phyloP scores from a whole-genome alignment of 2,888 invertebrate species.

The Slavum lentiscoides region DNA sequence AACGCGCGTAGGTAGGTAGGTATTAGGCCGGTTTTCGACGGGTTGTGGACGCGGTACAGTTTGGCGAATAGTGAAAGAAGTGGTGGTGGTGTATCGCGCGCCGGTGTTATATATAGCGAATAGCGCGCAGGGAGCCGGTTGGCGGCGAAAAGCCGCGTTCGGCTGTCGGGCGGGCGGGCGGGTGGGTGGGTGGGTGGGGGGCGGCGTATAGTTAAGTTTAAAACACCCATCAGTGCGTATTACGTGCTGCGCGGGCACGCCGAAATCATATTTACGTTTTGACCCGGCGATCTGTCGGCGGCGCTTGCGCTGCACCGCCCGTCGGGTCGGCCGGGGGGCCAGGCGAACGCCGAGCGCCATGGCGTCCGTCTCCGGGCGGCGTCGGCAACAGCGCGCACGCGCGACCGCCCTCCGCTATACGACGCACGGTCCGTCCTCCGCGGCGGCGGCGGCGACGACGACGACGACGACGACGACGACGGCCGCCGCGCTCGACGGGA shows the following conservation, averaged over 20 bases:
- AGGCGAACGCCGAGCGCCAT: constrained; percentile 24
- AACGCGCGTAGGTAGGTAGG: too few relatives aligned
- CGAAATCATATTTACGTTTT: constrained; percentile 47
- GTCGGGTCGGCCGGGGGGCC: background rate
- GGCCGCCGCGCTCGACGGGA: constrained; percentile 16
- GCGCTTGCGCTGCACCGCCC: constrained; percentile 8
- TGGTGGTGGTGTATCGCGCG: too few relatives aligned
- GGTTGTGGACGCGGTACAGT: too few relatives aligned
- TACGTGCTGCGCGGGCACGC: constrained; percentile 47
- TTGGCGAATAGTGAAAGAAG: too few relatives aligned
- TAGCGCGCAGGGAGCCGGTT: too few relatives aligned
- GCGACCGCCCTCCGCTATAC: constrained; percentile 12
- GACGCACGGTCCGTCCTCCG: constrained; percentile 4
- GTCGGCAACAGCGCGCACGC: constrained; percentile 10
- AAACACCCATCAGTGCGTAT: constrained; percentile 51
- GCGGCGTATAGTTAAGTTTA: constrained; percentile 35
- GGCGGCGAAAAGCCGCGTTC: too few relatives aligned
- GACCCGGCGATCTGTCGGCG: constrained; percentile 12
- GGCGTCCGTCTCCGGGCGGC: background rate
- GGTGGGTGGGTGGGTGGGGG: background rate
- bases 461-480: background rate
- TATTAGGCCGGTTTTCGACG: too few relatives aligned
- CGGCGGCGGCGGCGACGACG: background rate
- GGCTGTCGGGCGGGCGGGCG: background rate
- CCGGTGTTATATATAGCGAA: too few relatives aligned